phyloP scores from a whole-genome alignment of 1,140 invertebrate species.

The Diachasma alloeum region DNA sequence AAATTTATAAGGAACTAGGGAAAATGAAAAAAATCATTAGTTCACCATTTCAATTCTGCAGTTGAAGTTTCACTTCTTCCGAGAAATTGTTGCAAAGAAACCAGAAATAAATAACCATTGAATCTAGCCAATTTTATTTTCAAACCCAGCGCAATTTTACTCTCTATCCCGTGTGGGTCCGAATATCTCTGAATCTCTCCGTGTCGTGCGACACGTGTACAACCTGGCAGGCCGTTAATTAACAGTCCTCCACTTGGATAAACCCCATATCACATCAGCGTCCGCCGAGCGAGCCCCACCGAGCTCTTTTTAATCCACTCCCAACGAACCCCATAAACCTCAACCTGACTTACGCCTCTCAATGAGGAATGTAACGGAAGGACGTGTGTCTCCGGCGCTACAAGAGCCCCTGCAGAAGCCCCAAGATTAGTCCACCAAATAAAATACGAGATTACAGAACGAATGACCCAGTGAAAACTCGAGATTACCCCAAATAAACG shows the following conservation, averaged over 20 bases:
- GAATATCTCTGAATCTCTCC: neutral
- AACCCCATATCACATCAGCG: neutral
- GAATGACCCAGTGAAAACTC: no score
- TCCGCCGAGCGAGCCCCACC: neutral
- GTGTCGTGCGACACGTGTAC: neutral
- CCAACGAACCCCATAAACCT: neutral
- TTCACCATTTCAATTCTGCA: no score
- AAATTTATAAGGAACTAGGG: no score
- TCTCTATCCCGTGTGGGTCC: neutral
- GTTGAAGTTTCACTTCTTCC: no score
- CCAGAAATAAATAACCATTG: neutral
- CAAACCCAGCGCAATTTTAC: neutral
- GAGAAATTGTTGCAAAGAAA: neutral
- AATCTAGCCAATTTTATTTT: neutral
- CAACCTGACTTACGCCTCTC: neutral
- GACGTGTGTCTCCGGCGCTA: neutral
- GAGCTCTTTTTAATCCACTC: neutral
- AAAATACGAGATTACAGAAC: neutral
- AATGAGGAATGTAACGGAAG: neutral
- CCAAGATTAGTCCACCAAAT: neutral
- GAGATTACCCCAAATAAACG: no score
- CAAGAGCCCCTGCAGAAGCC: neutral
- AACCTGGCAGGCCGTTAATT: neutral
- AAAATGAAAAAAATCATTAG: no score
- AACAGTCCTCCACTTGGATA: neutral